Percentiles rank a stretch among this genome's conserved stretches.
phyloP scores from a whole-genome alignment of 2,113 vertebrate genomes.

The Nipponia nippon region DNA sequence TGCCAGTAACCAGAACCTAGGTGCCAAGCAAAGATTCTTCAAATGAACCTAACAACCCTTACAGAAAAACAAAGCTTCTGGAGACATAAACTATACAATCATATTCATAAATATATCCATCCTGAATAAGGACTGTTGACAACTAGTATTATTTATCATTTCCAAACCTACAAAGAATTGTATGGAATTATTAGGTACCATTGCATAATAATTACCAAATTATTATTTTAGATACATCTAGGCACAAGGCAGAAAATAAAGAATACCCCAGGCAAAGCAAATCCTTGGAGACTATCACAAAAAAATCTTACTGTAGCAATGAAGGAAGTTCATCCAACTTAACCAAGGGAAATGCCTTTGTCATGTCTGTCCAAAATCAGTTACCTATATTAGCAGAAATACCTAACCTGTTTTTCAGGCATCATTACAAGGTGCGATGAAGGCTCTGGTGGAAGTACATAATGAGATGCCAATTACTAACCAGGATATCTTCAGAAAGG shows the following conservation, averaged over 20 bases:
- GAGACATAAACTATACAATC: background rate
- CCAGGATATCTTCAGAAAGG: background rate
- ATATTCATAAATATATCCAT: background rate
- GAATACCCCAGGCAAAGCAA: background rate
- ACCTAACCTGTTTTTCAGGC: background rate
- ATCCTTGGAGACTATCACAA: background rate
- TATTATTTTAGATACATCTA: background rate
- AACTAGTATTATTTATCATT: background rate
- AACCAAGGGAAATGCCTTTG: background rate
- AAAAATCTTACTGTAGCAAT: background rate
- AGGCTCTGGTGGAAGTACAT: background rate
- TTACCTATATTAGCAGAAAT: background rate
- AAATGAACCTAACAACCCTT: background rate
- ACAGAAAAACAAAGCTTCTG: background rate
- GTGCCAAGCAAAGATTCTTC: background rate
- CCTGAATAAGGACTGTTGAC: background rate
- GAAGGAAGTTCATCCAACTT: background rate
- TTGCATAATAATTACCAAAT: background rate
- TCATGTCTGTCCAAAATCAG: background rate
- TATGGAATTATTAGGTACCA: background rate
- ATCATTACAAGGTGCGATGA: background rate
- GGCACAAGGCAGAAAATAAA: background rate
- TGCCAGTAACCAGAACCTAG: background rate
- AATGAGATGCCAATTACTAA: background rate
- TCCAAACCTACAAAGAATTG: background rate